Evolutionary conservation across 2,797 vertebrate species (phyloP), one percentile per base, ranked within the genome.

Genomic region (Sandelia bainsii): DNA sequence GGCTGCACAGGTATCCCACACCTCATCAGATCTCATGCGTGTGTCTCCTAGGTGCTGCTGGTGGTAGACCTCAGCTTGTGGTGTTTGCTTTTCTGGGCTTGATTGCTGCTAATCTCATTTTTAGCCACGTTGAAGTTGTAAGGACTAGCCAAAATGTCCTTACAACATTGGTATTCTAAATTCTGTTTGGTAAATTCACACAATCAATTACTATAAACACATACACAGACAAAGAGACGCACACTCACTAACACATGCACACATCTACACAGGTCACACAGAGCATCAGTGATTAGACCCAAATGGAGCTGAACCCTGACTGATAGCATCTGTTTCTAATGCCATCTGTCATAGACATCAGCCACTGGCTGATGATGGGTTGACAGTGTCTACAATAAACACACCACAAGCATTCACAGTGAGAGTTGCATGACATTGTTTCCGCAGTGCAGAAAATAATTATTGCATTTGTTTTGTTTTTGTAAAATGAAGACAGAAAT

Each of bases 291-390:
- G 84, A 88, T 88, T 85, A 88, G 63, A 82, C 73, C 54, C 66
- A 90, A 87, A 85, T 69, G 80, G 75, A 77, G 79, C 37, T 79
- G 64, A 82, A 71, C 75, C 57, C 44, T 76, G 77, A 80, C 85
- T 83, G 79, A 85, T 63, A 69, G 72, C 83, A 86, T 89, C 82
- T 91, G 88, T 77, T 89, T 81, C 70, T 69, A 69, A 81, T 74
- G 71, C 88, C 85, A 87, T 90, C 88, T 89, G 90, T 70, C 32
- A 6, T 75, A 79, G 78, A 63, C 77, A 81, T 83, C 63, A 75
- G 58, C 49, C 52, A 20, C 62, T 56, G 65, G 44, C 49, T n/a
- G 16, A 48, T 40, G 66, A 52, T 48, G 52, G 44, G 16, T 50
- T 16, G 66, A 76, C 64, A 32, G 42, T 12, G 48, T 57, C 45